Conservation (phyloP, 1,140 invertebrate species). For the Halyomorpha halys region DNA sequence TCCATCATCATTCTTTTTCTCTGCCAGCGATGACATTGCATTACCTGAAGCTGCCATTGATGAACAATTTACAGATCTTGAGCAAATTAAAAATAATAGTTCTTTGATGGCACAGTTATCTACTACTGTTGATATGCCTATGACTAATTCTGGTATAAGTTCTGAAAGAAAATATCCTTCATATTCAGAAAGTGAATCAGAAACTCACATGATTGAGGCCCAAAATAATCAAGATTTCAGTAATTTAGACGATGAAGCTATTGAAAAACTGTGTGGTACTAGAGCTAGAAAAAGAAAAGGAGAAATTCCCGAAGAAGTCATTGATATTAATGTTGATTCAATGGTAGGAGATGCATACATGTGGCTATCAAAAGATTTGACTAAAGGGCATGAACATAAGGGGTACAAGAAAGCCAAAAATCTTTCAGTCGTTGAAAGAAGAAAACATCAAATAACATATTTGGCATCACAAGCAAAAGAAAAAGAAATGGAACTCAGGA, state of each 20-base stretch:
- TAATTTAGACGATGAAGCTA: constrained; percentile 11
- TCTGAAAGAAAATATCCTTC: neutral
- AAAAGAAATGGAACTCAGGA: constrained; percentile 84
- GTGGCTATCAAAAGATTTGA: constrained; percentile 19
- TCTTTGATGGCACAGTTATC: neutral
- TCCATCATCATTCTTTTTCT: constrained; percentile 5
- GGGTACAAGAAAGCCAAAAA: constrained; percentile 15
- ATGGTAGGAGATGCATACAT: constrained; percentile 12
- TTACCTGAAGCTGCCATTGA: neutral
- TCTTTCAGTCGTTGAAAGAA: neutral
- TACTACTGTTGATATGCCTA: neutral
- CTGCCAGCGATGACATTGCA: neutral
- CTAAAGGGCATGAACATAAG: neutral
- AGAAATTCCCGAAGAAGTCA: constrained; percentile 4
- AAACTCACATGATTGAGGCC: neutral
- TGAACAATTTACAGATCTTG: neutral
- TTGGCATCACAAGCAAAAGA: constrained; percentile 66
- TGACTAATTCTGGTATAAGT: neutral
- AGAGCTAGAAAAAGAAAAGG: constrained; percentile 10
- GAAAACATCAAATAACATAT: constrained; percentile 18
- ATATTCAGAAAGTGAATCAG: neutral
- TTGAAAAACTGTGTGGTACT: constrained; percentile 11
- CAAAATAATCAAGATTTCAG: neutral
- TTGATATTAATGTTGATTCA: constrained; percentile 11
- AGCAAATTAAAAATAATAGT: neutral